Evolutionary conservation across 2,888 invertebrate species (phyloP).

Genomic region (Drosophila nigritarsus): DNA sequence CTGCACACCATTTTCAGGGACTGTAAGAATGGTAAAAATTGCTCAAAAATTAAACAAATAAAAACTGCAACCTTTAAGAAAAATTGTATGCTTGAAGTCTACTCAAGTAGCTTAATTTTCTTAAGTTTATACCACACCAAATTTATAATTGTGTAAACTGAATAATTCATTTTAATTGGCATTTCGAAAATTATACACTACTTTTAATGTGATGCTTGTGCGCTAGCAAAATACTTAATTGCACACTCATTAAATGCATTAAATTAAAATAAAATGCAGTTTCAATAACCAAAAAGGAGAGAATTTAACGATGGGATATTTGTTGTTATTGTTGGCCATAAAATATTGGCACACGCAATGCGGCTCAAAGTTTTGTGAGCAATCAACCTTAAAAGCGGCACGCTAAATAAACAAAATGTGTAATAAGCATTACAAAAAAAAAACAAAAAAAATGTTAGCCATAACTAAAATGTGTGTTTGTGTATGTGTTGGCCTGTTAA

Average conservation of each 20-base stretch:
- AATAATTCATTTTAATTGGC: background rate
- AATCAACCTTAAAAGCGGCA: conserved; percentile 49
- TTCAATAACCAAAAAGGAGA: conserved; percentile 18
- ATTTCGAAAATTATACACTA: background rate
- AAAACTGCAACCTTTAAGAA: background rate
- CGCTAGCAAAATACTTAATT: conserved; percentile 31
- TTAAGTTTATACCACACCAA: background rate
- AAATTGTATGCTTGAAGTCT: background rate
- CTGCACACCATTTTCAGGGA: conserved; percentile 10
- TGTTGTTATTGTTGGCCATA: conserved; percentile 7
- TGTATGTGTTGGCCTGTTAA: conserved; percentile 51
- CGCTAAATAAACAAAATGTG: conserved; percentile 47
- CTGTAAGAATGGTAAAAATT: conserved; percentile 1
- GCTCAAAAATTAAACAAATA: background rate
- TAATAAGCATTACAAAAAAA: conserved; percentile 26
- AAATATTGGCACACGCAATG: conserved; percentile 45
- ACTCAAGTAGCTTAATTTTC: no score
- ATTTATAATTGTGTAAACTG: background rate
- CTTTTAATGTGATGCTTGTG: background rate
- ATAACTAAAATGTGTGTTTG: conserved; percentile 29
- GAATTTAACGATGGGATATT: conserved; percentile 12
- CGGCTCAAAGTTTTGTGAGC: conserved; percentile 36
- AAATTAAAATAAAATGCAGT: conserved; percentile 24
- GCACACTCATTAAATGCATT: conserved; percentile 29
- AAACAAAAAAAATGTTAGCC: conserved; percentile 10